Evolutionary conservation across 2,113 vertebrate genomes (phyloP), one percentile per base, ranked within the genome.

Genomic region (Laticauda colubrina): DNA sequence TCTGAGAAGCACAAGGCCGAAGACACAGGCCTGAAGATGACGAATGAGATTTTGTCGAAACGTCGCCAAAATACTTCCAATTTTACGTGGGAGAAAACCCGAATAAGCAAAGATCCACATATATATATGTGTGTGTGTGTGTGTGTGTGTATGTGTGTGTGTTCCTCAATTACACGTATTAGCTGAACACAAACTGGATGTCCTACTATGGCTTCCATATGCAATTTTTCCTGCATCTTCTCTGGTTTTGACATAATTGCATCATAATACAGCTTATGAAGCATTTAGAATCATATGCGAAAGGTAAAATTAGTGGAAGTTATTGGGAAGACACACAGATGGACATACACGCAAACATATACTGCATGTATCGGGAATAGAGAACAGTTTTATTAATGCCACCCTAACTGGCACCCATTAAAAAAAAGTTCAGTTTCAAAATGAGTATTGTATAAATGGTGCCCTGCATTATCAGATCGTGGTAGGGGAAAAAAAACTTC

Each of bases 161-260:
- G 0, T 56, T 87, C 5, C 34, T 53, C 91, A 93, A 93, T 39
- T 55, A 89, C 5, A 20, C 85, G 94, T 93, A 91, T 91, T 93
- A 64, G 2, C 7, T 39, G 85, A 94, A 92, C 34, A 90, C 8
- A 55, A 9, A 6, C 48, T 90, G 7, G 45, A 18, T 75, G 92
- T 95, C 87, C 21, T 90, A 53, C 89, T 23, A 29, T 85, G 3
- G 0, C 43, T 91, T 56, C 8, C 48, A 91, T 88, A 89, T 48
- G 87, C 0, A 93, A 26, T 18, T 85, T 45, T 92, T 21, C 7
- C 12, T 51, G 12, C 24, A 11, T 24, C 64, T 11, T 39, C 29
- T 87, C 45, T 64, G 45, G 21, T 20, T 87, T 34, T 48, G 81
- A 43, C 8, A 91, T 59, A 43, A 24, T 24, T 86, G 56, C 0